These are phyloP conservation scores for Adelphocoris suturalis DNA, from an alignment of 2,888 invertebrate species.

Conservation along the genomic window DNA sequence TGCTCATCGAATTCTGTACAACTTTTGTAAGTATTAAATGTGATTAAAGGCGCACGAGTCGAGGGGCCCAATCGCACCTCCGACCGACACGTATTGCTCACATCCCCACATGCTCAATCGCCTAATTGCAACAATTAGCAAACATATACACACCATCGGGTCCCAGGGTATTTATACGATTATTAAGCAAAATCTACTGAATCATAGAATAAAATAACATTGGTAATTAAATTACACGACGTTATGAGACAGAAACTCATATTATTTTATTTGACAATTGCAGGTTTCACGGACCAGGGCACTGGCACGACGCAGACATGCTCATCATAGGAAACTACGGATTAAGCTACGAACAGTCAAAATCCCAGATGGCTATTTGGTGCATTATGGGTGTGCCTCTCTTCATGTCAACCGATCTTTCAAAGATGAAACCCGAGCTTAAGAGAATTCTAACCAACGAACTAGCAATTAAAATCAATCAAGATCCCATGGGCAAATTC, in stretches of 20 bases:
- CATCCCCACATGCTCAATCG: no score
- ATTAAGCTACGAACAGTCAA: conserved; percentile 84
- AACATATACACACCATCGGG: no score
- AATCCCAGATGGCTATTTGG: conserved; percentile 88
- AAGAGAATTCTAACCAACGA: conserved; percentile 83
- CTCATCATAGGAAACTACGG: conserved; percentile 84
- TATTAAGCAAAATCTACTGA: no score
- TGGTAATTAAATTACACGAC: no score
- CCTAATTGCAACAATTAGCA: no score
- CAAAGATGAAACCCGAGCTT: conserved; percentile 82
- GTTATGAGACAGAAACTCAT: neutral
- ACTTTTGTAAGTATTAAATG: no score
- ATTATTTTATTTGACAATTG: neutral
- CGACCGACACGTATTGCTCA: no score
- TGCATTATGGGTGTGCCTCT: conserved; percentile 86
- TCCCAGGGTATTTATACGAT: no score
- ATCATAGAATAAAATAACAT: no score
- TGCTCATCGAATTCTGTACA: no score
- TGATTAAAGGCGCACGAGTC: no score
- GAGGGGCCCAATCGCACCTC: no score
- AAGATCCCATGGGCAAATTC: conserved; percentile 84
- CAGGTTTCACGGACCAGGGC: conserved; percentile 81
- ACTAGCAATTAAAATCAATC: conserved; percentile 84
- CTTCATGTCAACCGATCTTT: conserved; percentile 86
- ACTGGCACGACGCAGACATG: conserved; percentile 89